phyloP scores from a whole-genome alignment of 2,888 invertebrate species.

The Crepidodera aurea region DNA sequence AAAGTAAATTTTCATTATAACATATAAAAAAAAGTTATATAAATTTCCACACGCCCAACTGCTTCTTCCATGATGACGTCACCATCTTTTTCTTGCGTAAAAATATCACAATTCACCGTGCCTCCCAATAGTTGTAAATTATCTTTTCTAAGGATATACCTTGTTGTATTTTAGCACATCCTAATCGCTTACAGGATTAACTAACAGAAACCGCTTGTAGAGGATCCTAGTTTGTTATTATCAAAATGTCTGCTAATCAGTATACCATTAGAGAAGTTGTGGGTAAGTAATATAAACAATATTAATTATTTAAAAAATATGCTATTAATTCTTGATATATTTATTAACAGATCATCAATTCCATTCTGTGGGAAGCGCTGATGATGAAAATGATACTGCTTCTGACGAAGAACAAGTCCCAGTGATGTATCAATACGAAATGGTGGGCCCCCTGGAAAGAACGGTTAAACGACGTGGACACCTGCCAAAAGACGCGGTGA shows the following conservation, averaged over 20 bases:
- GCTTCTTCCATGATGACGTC: slow-evolving; percentile 38
- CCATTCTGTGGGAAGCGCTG: slow-evolving; percentile 52
- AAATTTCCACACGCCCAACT: slow-evolving; percentile 34
- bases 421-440: slow-evolving; percentile 49
- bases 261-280: slow-evolving; percentile 37
- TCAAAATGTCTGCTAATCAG: slow-evolving; percentile 34
- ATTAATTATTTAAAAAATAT: neutral
- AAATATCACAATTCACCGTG: slow-evolving; percentile 24
- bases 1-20: slow-evolving; percentile 24
- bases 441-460: slow-evolving; percentile 43
- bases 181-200: neutral
- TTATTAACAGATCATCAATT: slow-evolving; percentile 43
- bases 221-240: neutral
- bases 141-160: slow-evolving; percentile 1
- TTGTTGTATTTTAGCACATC: slow-evolving; percentile 16
- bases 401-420: slow-evolving; percentile 51
- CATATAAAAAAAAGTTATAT: slow-evolving; percentile 16
- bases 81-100: slow-evolving; percentile 30
- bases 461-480: slow-evolving; percentile 57
- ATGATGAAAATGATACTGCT: slow-evolving; percentile 52
- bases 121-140: neutral
- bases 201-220: neutral
- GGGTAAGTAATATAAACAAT: slow-evolving; percentile 25
- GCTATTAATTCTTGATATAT: neutral
- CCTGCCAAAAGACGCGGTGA: slow-evolving; percentile 59